Base-by-base conservation (phyloP, 2,797 vertebrate genomes). In the Helicolenus hilgendorfi region DNA sequence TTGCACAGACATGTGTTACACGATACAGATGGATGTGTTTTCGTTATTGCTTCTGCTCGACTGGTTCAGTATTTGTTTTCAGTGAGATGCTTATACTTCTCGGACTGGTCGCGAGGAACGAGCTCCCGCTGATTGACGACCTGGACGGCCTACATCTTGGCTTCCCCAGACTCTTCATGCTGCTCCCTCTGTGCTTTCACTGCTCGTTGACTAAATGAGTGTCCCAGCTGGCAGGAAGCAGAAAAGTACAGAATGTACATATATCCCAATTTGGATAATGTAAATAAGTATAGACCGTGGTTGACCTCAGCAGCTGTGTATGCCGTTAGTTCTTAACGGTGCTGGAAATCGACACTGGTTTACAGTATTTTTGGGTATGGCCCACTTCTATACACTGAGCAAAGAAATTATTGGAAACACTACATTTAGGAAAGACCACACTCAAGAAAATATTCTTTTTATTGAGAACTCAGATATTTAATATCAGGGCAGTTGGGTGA, bases 241-340 rank as follows among this genome's bases (percentile, higher is more conserved):
- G 72, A 77, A 92, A 93, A 92, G 90, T 79, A 94, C 91, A 91
- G 90, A 90, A 94, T 90, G 90, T 94, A 82, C 94, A 83, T 13
- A 81, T 65, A 58, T 75, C 74, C 85, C 15, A 75, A 33, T 86
- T 84, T 79, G 64, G 76, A 83, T 71, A 87, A 85, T 75, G 72
- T 76, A 79, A 87, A 92, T 60, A 92, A 5, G 1, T 73, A 31
- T 59, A 20, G 72, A 69, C 69, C 56, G 70, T 1, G 38, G 73
- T 41, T 79, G 79, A 94, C 70, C 82, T 73, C 70, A 72, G 81
- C 90, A 92, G 89, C 85, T 92, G 85, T 86, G 13, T 67, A 18
- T 15, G 38, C 83, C 35, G 15, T 70, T 35, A 60, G 64, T 13
- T 75, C 53, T 75, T 88, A 15, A 55, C 70, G 62, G 33, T 53